Conservation (phyloP, 2,113 vertebrate species). For the Phalacrocorax pelagicus region DNA sequence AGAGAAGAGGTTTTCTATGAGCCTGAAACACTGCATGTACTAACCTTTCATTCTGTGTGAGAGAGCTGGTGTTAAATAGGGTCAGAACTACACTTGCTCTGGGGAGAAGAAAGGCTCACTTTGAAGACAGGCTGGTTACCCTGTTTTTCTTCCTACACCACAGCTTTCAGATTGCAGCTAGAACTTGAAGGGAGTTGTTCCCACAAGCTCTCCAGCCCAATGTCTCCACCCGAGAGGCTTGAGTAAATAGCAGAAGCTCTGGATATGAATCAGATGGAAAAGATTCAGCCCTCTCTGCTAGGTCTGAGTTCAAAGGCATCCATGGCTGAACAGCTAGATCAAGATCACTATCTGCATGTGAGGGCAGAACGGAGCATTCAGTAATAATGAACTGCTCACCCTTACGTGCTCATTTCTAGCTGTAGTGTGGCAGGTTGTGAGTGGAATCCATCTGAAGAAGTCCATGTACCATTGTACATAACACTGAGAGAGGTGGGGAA, state of each 20-base stretch:
- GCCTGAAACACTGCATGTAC: background rate
- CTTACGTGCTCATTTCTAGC: background rate
- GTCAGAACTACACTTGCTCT: conserved; percentile 43
- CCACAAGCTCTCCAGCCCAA: conserved; percentile 55
- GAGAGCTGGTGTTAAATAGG: conserved; percentile 39
- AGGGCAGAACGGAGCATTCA: background rate
- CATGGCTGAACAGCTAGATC: conserved; percentile 42
- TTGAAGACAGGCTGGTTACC: conserved; percentile 62
- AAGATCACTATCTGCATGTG: conserved; percentile 41
- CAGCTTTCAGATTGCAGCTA: conserved; percentile 59
- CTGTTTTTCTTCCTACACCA: conserved; percentile 62
- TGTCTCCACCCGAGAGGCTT: conserved; percentile 61
- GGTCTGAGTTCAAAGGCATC: conserved; percentile 62
- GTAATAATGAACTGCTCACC: conserved; percentile 47
- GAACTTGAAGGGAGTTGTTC: conserved; percentile 66
- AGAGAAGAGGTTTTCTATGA: background rate
- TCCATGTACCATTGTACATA: background rate
- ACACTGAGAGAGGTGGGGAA: background rate
- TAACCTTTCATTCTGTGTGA: background rate
- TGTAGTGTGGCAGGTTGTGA: background rate
- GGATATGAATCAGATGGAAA: conserved; percentile 67
- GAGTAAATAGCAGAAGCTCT: conserved; percentile 57
- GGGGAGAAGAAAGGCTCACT: conserved; percentile 54
- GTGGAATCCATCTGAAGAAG: background rate
- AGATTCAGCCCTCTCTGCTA: conserved; percentile 51